A percentile compares a stretch with the other conserved stretches of the same genome.
These are phyloP conservation scores for Caenorhabditis brenneri DNA, from an alignment of 1,140 invertebrate genomes.

Conservation along the genomic window DNA sequence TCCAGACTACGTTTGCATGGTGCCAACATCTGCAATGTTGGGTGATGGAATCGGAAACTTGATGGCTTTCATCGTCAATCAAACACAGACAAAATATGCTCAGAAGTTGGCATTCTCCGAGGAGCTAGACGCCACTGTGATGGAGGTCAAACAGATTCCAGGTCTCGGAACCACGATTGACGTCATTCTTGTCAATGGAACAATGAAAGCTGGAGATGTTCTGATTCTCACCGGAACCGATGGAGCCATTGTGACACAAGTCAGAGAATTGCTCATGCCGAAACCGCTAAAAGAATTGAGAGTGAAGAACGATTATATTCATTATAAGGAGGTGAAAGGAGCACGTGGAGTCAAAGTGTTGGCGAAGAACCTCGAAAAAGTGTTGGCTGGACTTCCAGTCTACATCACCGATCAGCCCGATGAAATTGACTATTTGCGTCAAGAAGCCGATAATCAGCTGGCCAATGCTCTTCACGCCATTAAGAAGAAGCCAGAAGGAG, in stretches of 20 bases:
- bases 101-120: constrained; percentile 90
- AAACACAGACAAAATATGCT: constrained; percentile 86
- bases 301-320: constrained; percentile 94
- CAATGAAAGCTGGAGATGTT: constrained; percentile 87
- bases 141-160: constrained; percentile 78
- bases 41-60: constrained; percentile 93
- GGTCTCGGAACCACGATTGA: constrained; percentile 98
- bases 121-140: constrained; percentile 92
- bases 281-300: constrained; percentile 95
- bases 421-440: constrained; percentile 81
- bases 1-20: constrained; percentile 88
- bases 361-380: constrained; percentile 95
- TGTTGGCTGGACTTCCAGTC: constrained; percentile 81
- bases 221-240: constrained; percentile 95
- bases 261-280: constrained; percentile 93
- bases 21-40: constrained; percentile 95
- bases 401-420: constrained; percentile 87
- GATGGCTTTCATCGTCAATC: constrained; percentile 87
- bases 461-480: constrained; percentile 88
- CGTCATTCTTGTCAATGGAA: constrained; percentile 95
- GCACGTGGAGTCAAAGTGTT: constrained; percentile 96
- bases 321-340: constrained; percentile 90
- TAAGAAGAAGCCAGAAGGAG: constrained; percentile 86
- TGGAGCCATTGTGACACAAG: constrained; percentile 95
- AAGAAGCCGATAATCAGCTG: constrained; percentile 73